Percentiles rank a stretch among this genome's conserved stretches.
phyloP scores from a whole-genome alignment of 2,888 invertebrate genomes.

The Erpobdella octoculata region DNA sequence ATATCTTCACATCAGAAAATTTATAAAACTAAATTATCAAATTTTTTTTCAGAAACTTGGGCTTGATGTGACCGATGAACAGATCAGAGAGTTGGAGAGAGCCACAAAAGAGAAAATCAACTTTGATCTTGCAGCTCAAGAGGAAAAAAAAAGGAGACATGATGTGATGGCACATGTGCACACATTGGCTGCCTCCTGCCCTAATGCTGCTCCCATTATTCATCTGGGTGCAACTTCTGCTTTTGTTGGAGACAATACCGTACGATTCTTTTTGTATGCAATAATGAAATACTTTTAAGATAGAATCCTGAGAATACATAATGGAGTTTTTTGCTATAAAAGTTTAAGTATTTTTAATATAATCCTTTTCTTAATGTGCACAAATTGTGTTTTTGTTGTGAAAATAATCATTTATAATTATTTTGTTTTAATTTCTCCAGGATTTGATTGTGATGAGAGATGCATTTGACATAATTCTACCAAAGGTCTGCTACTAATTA shows the following conservation, averaged over 20 bases:
- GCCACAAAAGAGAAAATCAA: constrained; percentile 72
- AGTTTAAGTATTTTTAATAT: not conserved
- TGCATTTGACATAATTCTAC: constrained; percentile 75
- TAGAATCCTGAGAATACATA: no score
- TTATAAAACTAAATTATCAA: no score
- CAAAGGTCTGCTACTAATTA: constrained; percentile 56
- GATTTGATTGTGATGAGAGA: constrained; percentile 81
- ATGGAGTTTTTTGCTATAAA: no score
- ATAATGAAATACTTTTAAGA: not conserved
- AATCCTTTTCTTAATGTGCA: not conserved
- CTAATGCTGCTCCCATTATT: constrained; percentile 84
- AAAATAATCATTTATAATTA: not conserved
- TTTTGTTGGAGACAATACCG: constrained; percentile 71
- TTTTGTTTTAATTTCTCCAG: constrained; percentile 46
- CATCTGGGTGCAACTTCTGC: constrained; percentile 90
- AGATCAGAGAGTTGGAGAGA: constrained; percentile 73
- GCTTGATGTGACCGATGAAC: constrained; percentile 71
- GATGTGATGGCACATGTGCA: constrained; percentile 99
- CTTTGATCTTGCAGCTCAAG: constrained; percentile 73
- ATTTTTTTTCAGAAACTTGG: constrained; percentile 56
- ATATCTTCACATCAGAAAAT: no score
- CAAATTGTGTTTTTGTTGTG: constrained; percentile 7
- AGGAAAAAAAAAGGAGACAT: constrained; percentile 79
- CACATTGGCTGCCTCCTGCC: constrained; percentile 79
- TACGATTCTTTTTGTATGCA: constrained; percentile 33